These are phyloP conservation scores for Pandemis cinnamomeana DNA, from an alignment of 2,888 invertebrate species.

Conservation along the genomic window DNA sequence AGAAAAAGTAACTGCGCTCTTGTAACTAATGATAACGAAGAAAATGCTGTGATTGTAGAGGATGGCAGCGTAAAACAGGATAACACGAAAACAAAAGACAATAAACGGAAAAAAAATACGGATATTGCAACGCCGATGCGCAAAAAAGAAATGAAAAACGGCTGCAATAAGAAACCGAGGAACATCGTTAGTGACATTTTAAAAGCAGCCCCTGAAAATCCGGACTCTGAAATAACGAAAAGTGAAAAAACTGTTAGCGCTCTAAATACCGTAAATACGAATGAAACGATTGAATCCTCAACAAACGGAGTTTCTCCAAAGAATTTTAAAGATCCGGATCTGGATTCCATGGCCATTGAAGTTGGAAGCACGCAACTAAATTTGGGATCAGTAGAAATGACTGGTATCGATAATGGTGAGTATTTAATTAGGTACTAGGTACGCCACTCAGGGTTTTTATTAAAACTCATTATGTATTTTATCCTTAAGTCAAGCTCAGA, in stretches of 20 bases:
- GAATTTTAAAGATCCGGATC: slow-evolving; percentile 45
- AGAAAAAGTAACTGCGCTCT: slow-evolving; percentile 32
- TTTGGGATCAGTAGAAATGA: slow-evolving; percentile 45
- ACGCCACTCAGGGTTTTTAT: too few relatives aligned
- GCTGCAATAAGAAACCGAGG: slow-evolving; percentile 8
- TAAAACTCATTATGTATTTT: too few relatives aligned
- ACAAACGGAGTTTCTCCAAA: slow-evolving; percentile 28
- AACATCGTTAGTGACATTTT: background rate
- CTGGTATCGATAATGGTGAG: slow-evolving; percentile 56
- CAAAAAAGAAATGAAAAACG: slow-evolving; percentile 12
- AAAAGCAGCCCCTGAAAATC: background rate
- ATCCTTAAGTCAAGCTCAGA: too few relatives aligned
- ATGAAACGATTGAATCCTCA: background rate
- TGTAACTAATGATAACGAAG: slow-evolving; percentile 8
- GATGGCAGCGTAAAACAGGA: slow-evolving; percentile 1
- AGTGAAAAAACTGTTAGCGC: background rate
- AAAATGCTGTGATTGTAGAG: background rate
- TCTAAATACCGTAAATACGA: background rate
- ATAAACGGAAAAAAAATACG: background rate
- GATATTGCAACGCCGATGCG: slow-evolving; percentile 1
- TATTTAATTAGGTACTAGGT: background rate
- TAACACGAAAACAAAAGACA: slow-evolving; percentile 19
- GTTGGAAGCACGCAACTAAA: slow-evolving; percentile 53
- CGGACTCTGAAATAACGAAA: background rate
- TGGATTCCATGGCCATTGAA: slow-evolving; percentile 62